Evolutionary conservation across 2,888 invertebrate genomes (phyloP), one percentile per base, ranked within the genome.

Genomic region (Smittia aterrima): DNA sequence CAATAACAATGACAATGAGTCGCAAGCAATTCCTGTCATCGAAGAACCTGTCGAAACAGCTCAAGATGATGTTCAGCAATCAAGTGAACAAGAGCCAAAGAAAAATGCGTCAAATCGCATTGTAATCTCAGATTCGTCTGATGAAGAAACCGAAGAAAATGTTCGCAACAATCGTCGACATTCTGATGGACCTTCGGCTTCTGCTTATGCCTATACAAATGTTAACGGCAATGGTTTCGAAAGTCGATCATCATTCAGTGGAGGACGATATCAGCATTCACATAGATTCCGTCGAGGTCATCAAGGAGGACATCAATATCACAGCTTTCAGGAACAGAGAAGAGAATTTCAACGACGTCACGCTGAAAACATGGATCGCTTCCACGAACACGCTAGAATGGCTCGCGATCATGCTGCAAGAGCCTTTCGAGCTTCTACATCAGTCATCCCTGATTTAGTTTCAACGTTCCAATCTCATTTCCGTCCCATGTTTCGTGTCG

Each of bases 111-210:
- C 70, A 16, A 70, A 54, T 53, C 41, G 54, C n/a, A 70, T 70
- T 54, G 70, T 70, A 7, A 70, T 70, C 25, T 70, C 70, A n/a
- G 70, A 70, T 16, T 70, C 70, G 27, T 70, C 70, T 4, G 70
- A 70, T 54, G 54, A 70, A 3, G 70, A 70, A 27, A 22, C 38
- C 1, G 18, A 47, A 13, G 22, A 47, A 9, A 67, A 40, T 20
- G 20, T 18, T 16, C 7, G 13, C 7, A 1, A 66, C 11, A 53
- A 53, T 13, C 64, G 41, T 6, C 22, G 41, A 24, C 4, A 27
- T 20, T 25, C 70, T 3, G 27, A 53, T 18, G 54, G 54, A 3
- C 7, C 70, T 4, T 70, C 53, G 6, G 24, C 24, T 25, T 54
- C 41, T 70, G 41, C 70, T 11, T 70, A 47, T 54, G 53, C 70